These are phyloP conservation scores for Coreius guichenoti DNA, from an alignment of 2,797 vertebrate genomes.

Conservation along the genomic window DNA sequence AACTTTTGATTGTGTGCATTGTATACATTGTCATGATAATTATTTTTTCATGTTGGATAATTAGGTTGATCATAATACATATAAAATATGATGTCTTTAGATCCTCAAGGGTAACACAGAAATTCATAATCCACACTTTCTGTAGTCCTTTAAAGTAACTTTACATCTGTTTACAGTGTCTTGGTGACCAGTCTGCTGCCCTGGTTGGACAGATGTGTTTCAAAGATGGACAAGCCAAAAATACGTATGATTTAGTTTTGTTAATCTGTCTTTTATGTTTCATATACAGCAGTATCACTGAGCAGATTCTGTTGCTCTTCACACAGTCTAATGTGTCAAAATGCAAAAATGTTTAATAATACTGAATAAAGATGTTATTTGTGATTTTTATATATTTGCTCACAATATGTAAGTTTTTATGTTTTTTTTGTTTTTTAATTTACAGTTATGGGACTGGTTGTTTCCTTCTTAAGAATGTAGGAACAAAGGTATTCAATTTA, in stretches of 20 bases:
- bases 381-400: background rate
- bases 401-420: background rate
- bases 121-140: background rate
- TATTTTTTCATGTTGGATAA: background rate
- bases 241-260: constrained; percentile 83
- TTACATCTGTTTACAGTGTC: constrained; percentile 82
- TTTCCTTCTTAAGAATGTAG: constrained; percentile 94
- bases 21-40: background rate
- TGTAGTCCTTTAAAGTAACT: background rate
- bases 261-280: constrained; percentile 19
- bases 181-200: constrained; percentile 97
- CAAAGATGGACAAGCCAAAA: constrained; percentile 94
- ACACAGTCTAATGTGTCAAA: background rate
- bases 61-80: background rate
- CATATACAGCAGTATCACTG: background rate
- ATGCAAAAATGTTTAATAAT: background rate
- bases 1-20: background rate
- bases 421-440: constrained; percentile 18
- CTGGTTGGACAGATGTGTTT: constrained; percentile 99
- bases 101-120: background rate
- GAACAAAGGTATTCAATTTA: constrained; percentile 83
- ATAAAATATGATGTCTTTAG: background rate
- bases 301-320: background rate
- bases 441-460: constrained; percentile 96
- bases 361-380: background rate